A percentile compares a stretch with the other conserved stretches of the same genome.
These are phyloP conservation scores for Catocala fraxini DNA, from an alignment of 2,888 invertebrate species.

Conservation along the genomic window DNA sequence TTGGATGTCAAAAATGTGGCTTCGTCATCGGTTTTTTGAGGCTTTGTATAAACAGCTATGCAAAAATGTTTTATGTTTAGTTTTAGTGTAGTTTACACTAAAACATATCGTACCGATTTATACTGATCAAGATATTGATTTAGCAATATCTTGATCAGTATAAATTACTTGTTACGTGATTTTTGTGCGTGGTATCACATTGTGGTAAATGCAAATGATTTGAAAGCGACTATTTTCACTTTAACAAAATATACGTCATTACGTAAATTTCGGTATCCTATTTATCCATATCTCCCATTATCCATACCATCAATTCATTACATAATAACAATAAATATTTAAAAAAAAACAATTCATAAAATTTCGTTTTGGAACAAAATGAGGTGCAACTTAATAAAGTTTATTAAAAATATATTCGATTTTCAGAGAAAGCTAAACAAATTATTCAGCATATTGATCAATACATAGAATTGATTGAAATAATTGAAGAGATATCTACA, in stretches of 20 bases:
- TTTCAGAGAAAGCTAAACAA: slow-evolving; percentile 64
- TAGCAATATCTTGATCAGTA: too few relatives aligned
- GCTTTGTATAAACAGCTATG: slow-evolving; percentile 53
- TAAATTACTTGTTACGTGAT: neutral
- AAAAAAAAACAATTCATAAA: too few relatives aligned
- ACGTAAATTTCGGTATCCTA: neutral
- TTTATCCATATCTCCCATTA: neutral
- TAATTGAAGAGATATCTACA: slow-evolving; percentile 71
- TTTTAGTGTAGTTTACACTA: neutral
- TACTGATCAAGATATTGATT: neutral
- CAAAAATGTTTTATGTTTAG: neutral
- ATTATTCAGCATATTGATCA: slow-evolving; percentile 70
- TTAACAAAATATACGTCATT: neutral
- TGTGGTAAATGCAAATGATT: neutral
- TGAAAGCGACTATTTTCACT: neutral
- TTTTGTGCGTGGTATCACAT: slow-evolving; percentile 1
- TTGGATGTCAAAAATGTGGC: slow-evolving; percentile 40
- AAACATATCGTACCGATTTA: neutral
- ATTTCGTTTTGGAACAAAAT: too few relatives aligned
- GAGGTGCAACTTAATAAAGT: too few relatives aligned
- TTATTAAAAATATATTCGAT: slow-evolving; percentile 2
- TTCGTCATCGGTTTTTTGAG: slow-evolving; percentile 33
- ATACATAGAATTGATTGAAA: slow-evolving; percentile 73
- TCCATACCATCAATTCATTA: slow-evolving; percentile 4
- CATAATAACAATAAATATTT: too few relatives aligned